Evolutionary conservation across 2,797 vertebrate species (phyloP), one percentile per base, ranked within the genome.

Genomic region (Poeciliopsis infans): DNA sequence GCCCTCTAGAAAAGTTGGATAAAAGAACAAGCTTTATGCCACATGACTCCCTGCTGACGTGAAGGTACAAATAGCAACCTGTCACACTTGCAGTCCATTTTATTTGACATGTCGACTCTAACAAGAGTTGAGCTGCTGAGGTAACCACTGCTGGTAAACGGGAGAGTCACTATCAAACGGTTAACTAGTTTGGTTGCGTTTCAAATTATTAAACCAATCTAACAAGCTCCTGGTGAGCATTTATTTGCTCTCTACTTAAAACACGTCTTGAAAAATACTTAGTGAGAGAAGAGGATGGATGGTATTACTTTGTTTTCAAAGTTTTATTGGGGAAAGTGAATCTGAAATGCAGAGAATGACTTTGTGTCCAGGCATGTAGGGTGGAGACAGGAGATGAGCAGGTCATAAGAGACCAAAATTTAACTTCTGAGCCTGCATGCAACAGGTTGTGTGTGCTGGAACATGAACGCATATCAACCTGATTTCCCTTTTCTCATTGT

Each of bases 1-100:
- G 90, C 91, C 91, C 90, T 92, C 88, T 87, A 93, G 91, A 91
- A 91, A 93, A 91, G 1, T 86, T 73, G 71, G 74, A 87, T 89
- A 91, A 86, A 91, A 68, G 89, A 86, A 74, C 78, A 55, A 53
- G 57, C 76, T 85, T 69, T 80, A 31, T 64, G 81, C 85, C 83
- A 90, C 88, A 82, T 90, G 88, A 90, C 80, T 86, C 85, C 78
- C 36, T 74, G 74, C 85, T 89, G 88, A 92, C 74, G 79, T 88
- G 81, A 89, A 84, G 75, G 75, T 66, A 76, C 45, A 80, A 81
- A 80, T 80, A 78, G 47, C 74, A 86, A 74, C 81, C 81, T 83
- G 74, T 75, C 85, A 89, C 72, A 28, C 3, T 66, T 47, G 64
- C 13, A 66, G 71, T 72, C 51, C 77, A 79, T 83, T 88, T 85